These are phyloP conservation scores for Eunapius fragilis DNA, from an alignment of 37 sponge, comb jelly and placozoan species.

Conservation along the genomic window DNA sequence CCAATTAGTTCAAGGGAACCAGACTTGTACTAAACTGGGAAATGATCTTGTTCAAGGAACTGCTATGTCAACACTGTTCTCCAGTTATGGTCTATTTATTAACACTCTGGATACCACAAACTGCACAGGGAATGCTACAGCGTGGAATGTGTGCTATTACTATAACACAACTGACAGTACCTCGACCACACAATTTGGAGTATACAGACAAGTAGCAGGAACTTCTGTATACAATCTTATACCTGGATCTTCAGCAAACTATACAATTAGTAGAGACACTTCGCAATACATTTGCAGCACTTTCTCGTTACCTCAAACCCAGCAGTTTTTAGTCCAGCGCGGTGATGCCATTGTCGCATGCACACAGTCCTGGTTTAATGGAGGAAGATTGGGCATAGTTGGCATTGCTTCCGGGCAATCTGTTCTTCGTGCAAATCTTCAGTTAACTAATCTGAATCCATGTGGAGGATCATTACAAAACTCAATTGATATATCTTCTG, in stretches of 20 bases:
- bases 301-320: neutral
- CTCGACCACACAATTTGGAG: neutral
- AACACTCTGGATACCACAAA: neutral
- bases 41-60: neutral
- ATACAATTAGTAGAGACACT: neutral
- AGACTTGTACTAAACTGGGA: neutral
- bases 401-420: neutral
- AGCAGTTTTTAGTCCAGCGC: neutral
- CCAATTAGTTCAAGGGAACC: neutral
- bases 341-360: neutral
- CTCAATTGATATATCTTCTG: neutral
- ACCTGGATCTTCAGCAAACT: neutral
- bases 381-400: neutral
- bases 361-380: neutral
- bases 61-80: neutral
- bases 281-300: neutral
- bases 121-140: neutral
- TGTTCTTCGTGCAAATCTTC: neutral
- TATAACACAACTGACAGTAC: neutral
- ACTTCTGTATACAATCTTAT: neutral
- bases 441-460: neutral
- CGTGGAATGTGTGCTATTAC: neutral
- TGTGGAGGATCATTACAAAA: neutral
- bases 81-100: neutral
- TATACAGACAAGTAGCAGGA: neutral